These are phyloP conservation scores for Ennomos quercinarius DNA, from an alignment of 2,888 invertebrate species.

Conservation along the genomic window DNA sequence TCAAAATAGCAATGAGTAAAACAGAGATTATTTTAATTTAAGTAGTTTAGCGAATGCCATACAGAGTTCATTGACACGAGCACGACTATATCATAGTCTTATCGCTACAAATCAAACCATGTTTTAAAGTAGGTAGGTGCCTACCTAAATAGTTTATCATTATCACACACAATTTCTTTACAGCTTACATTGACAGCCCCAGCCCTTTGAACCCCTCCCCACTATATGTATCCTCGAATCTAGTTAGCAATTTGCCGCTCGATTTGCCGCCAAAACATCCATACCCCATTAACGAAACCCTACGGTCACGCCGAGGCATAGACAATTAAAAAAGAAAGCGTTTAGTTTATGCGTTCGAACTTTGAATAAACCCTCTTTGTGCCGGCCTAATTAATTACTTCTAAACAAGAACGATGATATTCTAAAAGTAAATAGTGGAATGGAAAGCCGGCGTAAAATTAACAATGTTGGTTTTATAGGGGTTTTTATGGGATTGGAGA, in stretches of 20 bases:
- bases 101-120: too few relatives aligned
- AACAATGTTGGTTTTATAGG: conserved; percentile 74
- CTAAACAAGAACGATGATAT: conserved; percentile 83
- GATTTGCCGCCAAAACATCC: conserved; percentile 77
- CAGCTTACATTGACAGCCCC: neutral
- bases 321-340: conserved; percentile 72
- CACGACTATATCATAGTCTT: too few relatives aligned
- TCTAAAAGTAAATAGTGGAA: conserved; percentile 82
- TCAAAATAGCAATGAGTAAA: too few relatives aligned
- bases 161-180: conserved; percentile 14
- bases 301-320: conserved; percentile 67
- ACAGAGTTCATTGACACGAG: too few relatives aligned
- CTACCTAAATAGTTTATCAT: too few relatives aligned
- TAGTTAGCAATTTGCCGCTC: conserved; percentile 80
- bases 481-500: conserved; percentile 55
- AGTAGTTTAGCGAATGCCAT: too few relatives aligned
- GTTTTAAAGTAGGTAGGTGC: too few relatives aligned
- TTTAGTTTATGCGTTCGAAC: conserved; percentile 49
- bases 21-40: too few relatives aligned
- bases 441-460: conserved; percentile 68
- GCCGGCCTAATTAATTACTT: conserved; percentile 79
- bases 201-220: conserved; percentile 33
- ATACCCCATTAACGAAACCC: conserved; percentile 65
- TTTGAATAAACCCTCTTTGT: conserved; percentile 61
- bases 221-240: conserved; percentile 53